Evolutionary conservation across 2,113 vertebrate genomes (phyloP).

Genomic region (Butastur rufipennis): DNA sequence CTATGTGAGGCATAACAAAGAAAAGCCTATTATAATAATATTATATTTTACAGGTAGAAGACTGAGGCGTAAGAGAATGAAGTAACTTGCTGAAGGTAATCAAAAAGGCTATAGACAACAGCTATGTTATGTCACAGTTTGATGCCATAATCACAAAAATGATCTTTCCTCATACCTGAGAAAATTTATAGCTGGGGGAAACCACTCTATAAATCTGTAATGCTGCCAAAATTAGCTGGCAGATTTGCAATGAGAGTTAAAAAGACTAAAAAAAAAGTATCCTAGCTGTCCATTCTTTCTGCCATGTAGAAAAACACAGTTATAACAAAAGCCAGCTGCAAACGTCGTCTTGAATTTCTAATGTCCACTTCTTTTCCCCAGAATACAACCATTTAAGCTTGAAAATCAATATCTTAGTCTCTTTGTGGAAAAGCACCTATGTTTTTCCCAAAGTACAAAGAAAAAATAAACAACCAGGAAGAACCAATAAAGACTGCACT

Average conservation of each 20-base stretch:
- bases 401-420: neutral
- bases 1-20: slow-evolving; percentile 8
- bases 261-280: neutral
- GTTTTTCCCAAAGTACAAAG: neutral
- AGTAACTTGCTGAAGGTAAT: neutral
- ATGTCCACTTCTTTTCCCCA: neutral
- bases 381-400: neutral
- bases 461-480: neutral
- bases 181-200: neutral
- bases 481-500: neutral
- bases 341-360: neutral
- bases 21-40: neutral
- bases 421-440: neutral
- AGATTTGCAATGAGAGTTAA: neutral
- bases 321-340: neutral
- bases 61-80: neutral
- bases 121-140: neutral
- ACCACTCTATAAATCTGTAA: neutral
- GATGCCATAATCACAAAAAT: neutral
- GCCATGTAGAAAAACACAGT: neutral
- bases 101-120: neutral
- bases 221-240: neutral
- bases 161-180: neutral
- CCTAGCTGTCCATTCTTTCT: neutral
- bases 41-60: neutral